A percentile compares a stretch with the other conserved stretches of the same genome.
Evolutionary conservation across 2,888 invertebrate species (phyloP).

Genomic region (Plagodis pulveraria): DNA sequence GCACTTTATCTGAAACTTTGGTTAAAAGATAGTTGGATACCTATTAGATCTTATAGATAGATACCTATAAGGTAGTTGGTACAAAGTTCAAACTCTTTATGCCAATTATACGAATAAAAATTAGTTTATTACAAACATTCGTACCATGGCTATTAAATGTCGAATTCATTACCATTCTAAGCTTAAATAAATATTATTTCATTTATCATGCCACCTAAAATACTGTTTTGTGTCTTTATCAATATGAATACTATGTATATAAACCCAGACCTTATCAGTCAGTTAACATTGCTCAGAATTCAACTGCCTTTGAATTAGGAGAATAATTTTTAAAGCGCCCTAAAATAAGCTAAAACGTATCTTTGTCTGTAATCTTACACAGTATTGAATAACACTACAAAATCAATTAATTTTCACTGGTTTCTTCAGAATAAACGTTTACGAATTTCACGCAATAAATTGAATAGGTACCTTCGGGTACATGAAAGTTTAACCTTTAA

Average conservation of each 20-base stretch:
- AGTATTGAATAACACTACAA: constrained; percentile 40
- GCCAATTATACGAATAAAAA: no score
- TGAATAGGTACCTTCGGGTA: constrained; percentile 33
- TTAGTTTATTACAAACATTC: no score
- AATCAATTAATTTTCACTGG: constrained; percentile 37
- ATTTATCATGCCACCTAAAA: no score
- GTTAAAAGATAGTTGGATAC: no score
- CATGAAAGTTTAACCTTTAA: constrained; percentile 22
- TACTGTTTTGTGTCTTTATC: no score
- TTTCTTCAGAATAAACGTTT: constrained; percentile 34
- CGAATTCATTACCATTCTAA: no score
- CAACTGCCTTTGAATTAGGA: constrained; percentile 7
- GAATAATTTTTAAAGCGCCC: constrained; percentile 11
- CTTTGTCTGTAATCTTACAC: constrained; percentile 28
- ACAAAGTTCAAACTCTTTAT: no score
- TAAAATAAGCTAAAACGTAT: constrained; percentile 24
- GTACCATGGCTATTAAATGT: no score
- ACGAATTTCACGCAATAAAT: constrained; percentile 37
- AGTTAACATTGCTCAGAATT: constrained; percentile 13
- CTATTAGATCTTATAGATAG: no score
- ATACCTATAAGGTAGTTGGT: no score
- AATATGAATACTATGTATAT: constrained; percentile 3
- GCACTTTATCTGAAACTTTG: no score
- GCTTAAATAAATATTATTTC: no score
- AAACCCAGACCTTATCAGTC: constrained; percentile 3